Base-by-base conservation (phyloP, 2,797 vertebrate species). In the Chaunax sp. region DNA sequence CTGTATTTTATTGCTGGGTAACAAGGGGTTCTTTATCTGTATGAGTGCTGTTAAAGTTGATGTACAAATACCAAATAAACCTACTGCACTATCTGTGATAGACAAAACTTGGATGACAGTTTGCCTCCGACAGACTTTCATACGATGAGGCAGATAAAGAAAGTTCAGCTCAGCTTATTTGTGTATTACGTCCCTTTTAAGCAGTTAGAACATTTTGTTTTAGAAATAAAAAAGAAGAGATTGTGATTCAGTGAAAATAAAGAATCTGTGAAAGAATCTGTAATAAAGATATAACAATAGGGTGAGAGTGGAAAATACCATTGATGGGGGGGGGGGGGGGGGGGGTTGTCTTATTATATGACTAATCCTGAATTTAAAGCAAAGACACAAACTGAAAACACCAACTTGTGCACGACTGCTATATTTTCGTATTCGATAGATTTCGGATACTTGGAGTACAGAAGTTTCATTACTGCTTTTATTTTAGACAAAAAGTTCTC, bases 121-220 rank as follows among this genome's bases (percentile, higher is more conserved):
- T 69, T 5, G 4, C 58, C 38, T 33, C 45, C 16, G 10, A 38
- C 23, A 38, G 25, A 62, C 70, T 44, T 41, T 52, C 5, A 44
- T 5, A 28, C 45, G 22, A 12, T 69, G 55, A 56, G n/a, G 57
- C 26, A 45, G 56, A 40, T 15, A 50, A 3, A 28, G 11, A 61
- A 45, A 64, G 45, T 64, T 68, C 38, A 45, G 22, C 49, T 22
- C 45, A 52, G 22, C 19, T 61, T 40, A 23, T 38, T 8, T 49
- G 69, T 69, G 59, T 66, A 50, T 54, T 65, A 54, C 9, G n/a
- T 19, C 49, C 11, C 52, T 28, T 30, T 64, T 46, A 44, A 33
- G n/a, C 22, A 47, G 3, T 56, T 43, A 28, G 12, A 38, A 43
- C 18, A 7, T 18, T 18, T 43, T 8, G 2, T 18, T 19, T 19